Conservation (phyloP, 2,113 vertebrate species). For the Trachemys scripta region DNA sequence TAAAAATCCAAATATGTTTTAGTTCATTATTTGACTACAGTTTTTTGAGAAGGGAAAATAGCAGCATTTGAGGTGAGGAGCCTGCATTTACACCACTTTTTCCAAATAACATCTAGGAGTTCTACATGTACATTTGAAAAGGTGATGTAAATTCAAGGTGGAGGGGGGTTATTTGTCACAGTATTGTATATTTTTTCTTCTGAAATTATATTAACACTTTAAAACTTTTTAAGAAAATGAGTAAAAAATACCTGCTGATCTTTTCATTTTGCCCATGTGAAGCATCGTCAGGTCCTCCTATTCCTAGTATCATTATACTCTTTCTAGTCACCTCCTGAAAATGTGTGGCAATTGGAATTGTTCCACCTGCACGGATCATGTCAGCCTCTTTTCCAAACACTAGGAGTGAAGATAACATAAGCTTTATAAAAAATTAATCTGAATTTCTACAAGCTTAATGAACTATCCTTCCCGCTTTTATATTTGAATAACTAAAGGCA, state of each 20-base stretch:
- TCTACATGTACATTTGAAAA: not conserved
- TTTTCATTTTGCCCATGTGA: conserved; percentile 67
- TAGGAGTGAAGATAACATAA: not conserved
- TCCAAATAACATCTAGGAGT: not conserved
- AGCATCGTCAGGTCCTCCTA: conserved; percentile 43
- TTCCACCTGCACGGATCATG: conserved; percentile 70
- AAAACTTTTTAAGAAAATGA: not conserved
- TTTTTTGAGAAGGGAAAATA: not conserved
- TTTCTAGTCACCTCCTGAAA: conserved; percentile 71
- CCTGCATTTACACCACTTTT: not conserved
- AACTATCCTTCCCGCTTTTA: not conserved
- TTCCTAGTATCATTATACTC: conserved; percentile 56
- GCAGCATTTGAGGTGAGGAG: not conserved
- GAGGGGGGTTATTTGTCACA: not conserved
- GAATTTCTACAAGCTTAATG: not conserved
- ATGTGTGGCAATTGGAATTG: conserved; percentile 64
- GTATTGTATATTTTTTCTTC: not conserved
- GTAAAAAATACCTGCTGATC: conserved; percentile 58
- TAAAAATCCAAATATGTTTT: not conserved
- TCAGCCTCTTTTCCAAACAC: conserved; percentile 75
- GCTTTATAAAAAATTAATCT: not conserved
- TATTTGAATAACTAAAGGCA: not conserved
- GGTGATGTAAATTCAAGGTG: not conserved
- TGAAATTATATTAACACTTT: not conserved
- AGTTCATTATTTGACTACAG: not conserved